A percentile compares a stretch with the other conserved stretches of the same genome.
These are phyloP conservation scores for Pogoniulus pusillus DNA, from an alignment of 2,797 vertebrate species.

Conservation along the genomic window DNA sequence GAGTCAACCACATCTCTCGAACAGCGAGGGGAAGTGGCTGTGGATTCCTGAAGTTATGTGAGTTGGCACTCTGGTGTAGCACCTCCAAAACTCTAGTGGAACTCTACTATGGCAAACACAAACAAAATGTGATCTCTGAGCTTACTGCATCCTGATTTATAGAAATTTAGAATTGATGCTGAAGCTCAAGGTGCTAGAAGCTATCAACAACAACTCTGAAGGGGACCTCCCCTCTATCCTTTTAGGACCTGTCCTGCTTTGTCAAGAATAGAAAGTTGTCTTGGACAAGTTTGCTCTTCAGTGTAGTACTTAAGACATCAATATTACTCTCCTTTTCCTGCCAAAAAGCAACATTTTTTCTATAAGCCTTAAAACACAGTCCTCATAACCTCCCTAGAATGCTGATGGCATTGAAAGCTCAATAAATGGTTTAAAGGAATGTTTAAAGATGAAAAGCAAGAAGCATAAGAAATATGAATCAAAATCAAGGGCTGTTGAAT, in stretches of 20 bases:
- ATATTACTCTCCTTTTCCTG: background rate
- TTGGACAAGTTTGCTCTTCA: background rate
- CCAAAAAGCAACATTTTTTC: background rate
- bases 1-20: background rate
- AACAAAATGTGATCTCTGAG: background rate
- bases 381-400: background rate
- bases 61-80: background rate
- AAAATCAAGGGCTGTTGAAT: background rate
- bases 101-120: background rate
- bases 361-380: background rate
- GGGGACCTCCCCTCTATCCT: too few relatives aligned
- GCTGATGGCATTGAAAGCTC: background rate
- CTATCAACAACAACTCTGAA: background rate
- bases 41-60: background rate
- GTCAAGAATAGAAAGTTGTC: background rate
- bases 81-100: background rate
- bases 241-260: background rate
- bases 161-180: background rate
- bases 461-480: background rate
- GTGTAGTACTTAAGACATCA: background rate
- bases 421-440: background rate
- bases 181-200: background rate
- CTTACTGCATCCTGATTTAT: background rate
- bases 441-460: background rate
- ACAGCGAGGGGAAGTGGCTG: background rate